Conservation (phyloP, 2,113 vertebrate genomes). For the Menidia beryllina region DNA sequence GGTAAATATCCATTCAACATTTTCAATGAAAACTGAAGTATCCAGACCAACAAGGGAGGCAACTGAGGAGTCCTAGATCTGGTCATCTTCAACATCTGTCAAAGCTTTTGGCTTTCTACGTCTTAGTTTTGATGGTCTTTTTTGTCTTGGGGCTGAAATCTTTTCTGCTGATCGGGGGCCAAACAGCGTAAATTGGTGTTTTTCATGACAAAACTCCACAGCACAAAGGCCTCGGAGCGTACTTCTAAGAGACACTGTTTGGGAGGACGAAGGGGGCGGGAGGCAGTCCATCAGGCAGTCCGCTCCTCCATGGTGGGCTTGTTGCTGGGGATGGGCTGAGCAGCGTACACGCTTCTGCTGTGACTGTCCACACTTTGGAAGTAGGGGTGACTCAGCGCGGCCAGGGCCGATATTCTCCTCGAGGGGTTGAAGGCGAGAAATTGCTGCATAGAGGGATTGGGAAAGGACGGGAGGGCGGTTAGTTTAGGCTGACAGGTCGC, state of each 20-base stretch:
- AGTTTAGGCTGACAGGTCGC: background rate
- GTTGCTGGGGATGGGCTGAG: conserved; percentile 89
- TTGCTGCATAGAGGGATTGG: conserved; percentile 85
- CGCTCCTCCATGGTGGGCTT: conserved; percentile 90
- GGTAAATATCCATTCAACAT: background rate
- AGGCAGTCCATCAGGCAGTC: conserved; percentile 83
- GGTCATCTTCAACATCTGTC: too few species aligned
- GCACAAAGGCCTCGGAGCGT: conserved; percentile 4
- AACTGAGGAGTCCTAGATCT: too few species aligned
- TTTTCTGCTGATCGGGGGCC: conserved; percentile 32
- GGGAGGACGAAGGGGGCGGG: conserved; percentile 6
- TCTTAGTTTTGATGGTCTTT: too few species aligned
- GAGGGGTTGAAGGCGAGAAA: conserved; percentile 94
- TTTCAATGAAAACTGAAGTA: background rate
- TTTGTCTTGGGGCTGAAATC: conserved; percentile 4
- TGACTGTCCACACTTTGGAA: conserved; percentile 93
- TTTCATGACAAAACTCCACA: conserved; percentile 7
- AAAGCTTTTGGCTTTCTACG: background rate
- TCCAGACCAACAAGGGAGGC: too few species aligned
- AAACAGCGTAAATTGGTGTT: conserved; percentile 21
- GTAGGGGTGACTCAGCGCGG: conserved; percentile 94
- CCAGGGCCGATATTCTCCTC: conserved; percentile 94
- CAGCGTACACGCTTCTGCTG: conserved; percentile 87
- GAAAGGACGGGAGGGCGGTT: background rate
- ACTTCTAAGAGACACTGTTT: conserved; percentile 25